Evolutionary conservation across 2,888 invertebrate species (phyloP).

Genomic region (Brachypterus glaber): DNA sequence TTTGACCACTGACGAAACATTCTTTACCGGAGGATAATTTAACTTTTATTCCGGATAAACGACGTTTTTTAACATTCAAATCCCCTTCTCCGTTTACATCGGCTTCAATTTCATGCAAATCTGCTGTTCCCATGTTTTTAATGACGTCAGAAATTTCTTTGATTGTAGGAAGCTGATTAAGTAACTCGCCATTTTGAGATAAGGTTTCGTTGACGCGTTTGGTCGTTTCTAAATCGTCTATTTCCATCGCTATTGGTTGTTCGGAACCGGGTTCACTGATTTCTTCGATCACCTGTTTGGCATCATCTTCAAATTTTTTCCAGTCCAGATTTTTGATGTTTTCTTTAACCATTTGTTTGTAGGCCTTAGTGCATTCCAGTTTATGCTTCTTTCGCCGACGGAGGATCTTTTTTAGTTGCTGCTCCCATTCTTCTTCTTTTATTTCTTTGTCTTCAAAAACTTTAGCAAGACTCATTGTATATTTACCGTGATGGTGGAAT

Average conservation of each 20-base stretch:
- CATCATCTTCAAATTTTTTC: slow-evolving; percentile 54
- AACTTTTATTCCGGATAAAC: slow-evolving; percentile 35
- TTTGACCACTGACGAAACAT: slow-evolving; percentile 63
- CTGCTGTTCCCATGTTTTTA: slow-evolving; percentile 51
- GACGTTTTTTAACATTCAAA: slow-evolving; percentile 19
- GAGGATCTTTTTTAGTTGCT: slow-evolving; percentile 35
- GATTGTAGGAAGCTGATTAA: slow-evolving; percentile 52
- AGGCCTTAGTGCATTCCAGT: slow-evolving; percentile 40
- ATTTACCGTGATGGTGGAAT: slow-evolving; percentile 44
- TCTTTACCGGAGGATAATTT: slow-evolving; percentile 56
- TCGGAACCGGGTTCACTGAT: slow-evolving; percentile 31
- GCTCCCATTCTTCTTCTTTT: slow-evolving; percentile 55
- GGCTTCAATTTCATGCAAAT: slow-evolving; percentile 47
- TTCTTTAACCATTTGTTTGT: slow-evolving; percentile 55
- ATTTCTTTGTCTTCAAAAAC: slow-evolving; percentile 71
- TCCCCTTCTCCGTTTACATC: slow-evolving; percentile 27
- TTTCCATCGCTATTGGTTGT: slow-evolving; percentile 41
- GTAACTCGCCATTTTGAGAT: slow-evolving; percentile 42
- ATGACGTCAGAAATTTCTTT: slow-evolving; percentile 56
- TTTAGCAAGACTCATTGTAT: slow-evolving; percentile 56
- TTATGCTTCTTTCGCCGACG: slow-evolving; percentile 35
- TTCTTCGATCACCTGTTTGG: slow-evolving; percentile 42
- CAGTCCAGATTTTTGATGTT: slow-evolving; percentile 56
- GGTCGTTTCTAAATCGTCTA: slow-evolving; percentile 50
- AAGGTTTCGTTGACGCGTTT: slow-evolving; percentile 50